Conservation (phyloP, 2,888 invertebrate genomes). For the Kryphioiulus occultus region DNA sequence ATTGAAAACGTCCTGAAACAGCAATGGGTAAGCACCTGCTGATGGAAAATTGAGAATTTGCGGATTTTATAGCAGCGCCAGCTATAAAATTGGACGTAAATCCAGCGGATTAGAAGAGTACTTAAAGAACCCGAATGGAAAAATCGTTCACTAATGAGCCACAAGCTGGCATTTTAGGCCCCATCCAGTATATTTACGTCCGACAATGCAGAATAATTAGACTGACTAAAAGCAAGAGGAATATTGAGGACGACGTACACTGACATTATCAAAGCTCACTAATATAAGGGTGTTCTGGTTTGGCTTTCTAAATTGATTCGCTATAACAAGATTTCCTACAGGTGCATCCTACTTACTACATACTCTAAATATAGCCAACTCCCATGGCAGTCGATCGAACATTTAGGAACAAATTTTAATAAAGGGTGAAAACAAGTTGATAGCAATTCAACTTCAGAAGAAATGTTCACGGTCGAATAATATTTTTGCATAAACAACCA, state of each 20-base stretch:
- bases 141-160: conserved; percentile 32
- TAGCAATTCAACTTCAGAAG: not conserved
- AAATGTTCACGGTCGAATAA: no score
- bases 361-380: not conserved
- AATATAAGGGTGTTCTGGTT: not conserved
- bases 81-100: conserved; percentile 31
- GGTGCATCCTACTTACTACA: not conserved
- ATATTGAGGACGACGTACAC: not conserved
- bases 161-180: conserved; percentile 32
- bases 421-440: not conserved
- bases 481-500: not conserved
- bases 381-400: not conserved
- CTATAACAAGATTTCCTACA: not conserved
- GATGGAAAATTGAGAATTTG: conserved; percentile 1
- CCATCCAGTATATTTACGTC: conserved; percentile 18
- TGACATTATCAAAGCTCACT: not conserved
- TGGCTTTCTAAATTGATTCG: not conserved
- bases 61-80: not conserved
- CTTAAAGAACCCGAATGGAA: conserved; percentile 28
- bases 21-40: conserved; percentile 21
- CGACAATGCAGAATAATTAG: conserved; percentile 23
- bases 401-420: not conserved
- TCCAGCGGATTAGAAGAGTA: conserved; percentile 18
- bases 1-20: not conserved
- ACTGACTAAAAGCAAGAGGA: not conserved